A percentile compares a stretch with the other conserved stretches of the same genome.
These are phyloP conservation scores for Tetrao urogallus DNA, from an alignment of 2,113 vertebrate species.

Conservation along the genomic window DNA sequence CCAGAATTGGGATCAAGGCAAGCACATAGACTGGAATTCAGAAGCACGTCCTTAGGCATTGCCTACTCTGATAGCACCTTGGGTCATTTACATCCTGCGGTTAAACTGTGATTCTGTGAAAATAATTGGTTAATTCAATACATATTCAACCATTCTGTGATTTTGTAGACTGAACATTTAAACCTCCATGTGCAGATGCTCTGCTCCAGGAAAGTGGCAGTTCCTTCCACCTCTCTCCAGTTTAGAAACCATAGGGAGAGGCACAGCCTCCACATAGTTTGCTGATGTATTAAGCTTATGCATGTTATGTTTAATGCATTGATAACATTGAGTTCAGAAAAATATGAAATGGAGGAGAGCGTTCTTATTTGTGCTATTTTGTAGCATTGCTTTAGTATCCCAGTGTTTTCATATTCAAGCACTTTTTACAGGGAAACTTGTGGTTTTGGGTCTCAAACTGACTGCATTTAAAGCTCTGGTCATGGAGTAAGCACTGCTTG, in stretches of 20 bases:
- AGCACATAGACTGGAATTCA: not conserved
- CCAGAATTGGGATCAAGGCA: constrained; percentile 12
- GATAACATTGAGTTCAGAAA: not conserved
- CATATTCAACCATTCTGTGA: not conserved
- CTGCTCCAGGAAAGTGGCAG: not conserved
- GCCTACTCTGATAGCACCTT: constrained; percentile 43
- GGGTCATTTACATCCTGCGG: not conserved
- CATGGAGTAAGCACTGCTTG: not conserved
- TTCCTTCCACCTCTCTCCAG: constrained; percentile 38
- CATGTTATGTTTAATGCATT: constrained; percentile 9
- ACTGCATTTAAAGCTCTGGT: not conserved
- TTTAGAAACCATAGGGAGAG: constrained; percentile 55
- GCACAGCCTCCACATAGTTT: not conserved
- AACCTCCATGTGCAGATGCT: not conserved
- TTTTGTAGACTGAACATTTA: not conserved
- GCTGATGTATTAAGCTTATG: not conserved
- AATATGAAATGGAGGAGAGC: not conserved
- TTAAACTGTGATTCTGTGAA: not conserved
- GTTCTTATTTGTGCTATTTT: not conserved
- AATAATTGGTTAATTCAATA: not conserved
- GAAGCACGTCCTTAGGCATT: constrained; percentile 17
- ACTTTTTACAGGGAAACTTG: not conserved
- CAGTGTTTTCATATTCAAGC: not conserved
- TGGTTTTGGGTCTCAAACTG: not conserved
- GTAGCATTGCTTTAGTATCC: not conserved